Evolutionary conservation across 1,140 invertebrate genomes (phyloP), one percentile per base, ranked within the genome.

Genomic region (Telenomus remus): DNA sequence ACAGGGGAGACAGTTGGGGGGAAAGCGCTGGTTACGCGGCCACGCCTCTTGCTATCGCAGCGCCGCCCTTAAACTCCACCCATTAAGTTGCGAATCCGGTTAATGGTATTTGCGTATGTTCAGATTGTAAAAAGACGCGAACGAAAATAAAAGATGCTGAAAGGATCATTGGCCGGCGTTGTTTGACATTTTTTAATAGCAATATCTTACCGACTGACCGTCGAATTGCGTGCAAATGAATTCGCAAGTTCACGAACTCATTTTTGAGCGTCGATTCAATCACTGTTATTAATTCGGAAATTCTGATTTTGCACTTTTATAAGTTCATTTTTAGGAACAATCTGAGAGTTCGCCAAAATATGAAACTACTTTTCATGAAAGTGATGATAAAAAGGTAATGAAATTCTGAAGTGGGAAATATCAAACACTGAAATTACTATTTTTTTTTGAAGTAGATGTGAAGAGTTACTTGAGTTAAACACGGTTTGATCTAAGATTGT

Each of bases 41-140:
- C 74, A 81, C 84, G 82, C 83, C 84, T 69, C 66, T 56, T 51
- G 47, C 33, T 57, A 35, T 7, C 7, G 11, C 11, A 63, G 68
- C 37, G 54, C 76, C 83, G 82, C 84, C 83, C 65, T 15, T 13
- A 61, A 66, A 77, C 63, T 78, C 80, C 81, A 78, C 82, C 82
- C 76, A 59, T 44, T 49, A 53, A 71, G 49, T 55, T 48, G 49
- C 50, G 56, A 73, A 66, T 78, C 59, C 79, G 59, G 66, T 71
- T 76, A 76, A 76, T 70, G 70, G 50, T 78, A 78, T 78, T 72
- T 78, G 75, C 65, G 55, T 55, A 60, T 49, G 69, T 72, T 64
- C 49, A 48, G 54, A 72, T 77, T 66, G 61, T 63, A 56, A 66
- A 68, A 71, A 72, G 68, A 77, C 68, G 61, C 61, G 56, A 57